phyloP scores from a whole-genome alignment of 2,888 invertebrate species.

The Notodonta ziczac region DNA sequence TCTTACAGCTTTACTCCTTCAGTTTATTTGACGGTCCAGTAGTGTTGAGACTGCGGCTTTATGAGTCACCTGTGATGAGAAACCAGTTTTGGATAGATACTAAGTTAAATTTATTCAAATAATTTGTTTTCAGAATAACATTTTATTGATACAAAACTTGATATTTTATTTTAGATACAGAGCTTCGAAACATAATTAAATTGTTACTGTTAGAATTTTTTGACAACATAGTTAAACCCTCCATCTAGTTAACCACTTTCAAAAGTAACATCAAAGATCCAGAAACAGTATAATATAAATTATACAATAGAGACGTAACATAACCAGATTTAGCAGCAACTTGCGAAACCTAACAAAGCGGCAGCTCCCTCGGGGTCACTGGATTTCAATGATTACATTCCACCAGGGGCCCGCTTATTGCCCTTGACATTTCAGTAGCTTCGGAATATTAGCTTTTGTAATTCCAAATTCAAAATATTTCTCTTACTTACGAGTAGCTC shows the following conservation, averaged over 20 bases:
- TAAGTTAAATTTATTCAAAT: not conserved
- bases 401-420: constrained; percentile 2
- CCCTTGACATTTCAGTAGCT: not conserved
- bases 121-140: not conserved
- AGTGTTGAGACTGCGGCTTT: not conserved
- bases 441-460: not conserved
- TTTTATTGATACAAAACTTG: too few relatives aligned
- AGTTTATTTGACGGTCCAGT: not conserved
- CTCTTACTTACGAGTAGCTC: too few relatives aligned
- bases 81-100: too few relatives aligned
- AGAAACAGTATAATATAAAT: constrained; percentile 2
- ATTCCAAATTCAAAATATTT: too few relatives aligned
- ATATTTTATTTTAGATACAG: too few relatives aligned
- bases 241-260: not conserved
- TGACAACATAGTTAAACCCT: not conserved
- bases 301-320: constrained; percentile 4
- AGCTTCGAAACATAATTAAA: too few relatives aligned
- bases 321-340: constrained; percentile 5
- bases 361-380: constrained; percentile 6
- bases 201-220: too few relatives aligned
- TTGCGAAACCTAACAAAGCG: constrained; percentile 2
- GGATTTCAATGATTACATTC: constrained; percentile 8
- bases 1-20: not conserved
- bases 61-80: too few relatives aligned
- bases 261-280: not conserved